Evolutionary conservation across 2,888 invertebrate genomes (phyloP).

Genomic region (Agonopterix alstromeriana): DNA sequence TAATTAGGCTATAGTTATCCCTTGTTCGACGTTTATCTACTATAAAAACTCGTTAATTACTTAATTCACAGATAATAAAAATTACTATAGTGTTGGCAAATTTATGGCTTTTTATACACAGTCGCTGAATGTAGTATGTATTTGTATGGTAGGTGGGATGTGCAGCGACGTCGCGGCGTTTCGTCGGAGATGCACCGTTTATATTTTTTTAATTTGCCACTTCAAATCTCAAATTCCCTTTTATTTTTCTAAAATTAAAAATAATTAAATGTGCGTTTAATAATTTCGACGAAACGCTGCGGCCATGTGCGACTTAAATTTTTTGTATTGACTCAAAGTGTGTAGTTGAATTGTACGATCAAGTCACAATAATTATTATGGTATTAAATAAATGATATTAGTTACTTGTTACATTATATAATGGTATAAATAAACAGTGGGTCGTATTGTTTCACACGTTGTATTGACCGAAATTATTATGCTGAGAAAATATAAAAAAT

Average conservation of each 20-base stretch:
- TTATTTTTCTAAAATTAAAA: conserved; percentile 4
- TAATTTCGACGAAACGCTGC: conserved; percentile 39
- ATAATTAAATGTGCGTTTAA: conserved; percentile 6
- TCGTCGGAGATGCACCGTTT: conserved; percentile 21
- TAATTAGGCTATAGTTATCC: conserved; percentile 7
- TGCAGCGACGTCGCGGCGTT: conserved; percentile 47
- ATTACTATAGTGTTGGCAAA: conserved; percentile 49
- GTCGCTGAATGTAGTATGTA: conserved; percentile 61
- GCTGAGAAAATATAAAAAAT: conserved; percentile 57
- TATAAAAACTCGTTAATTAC: conserved; percentile 24
- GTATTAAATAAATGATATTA: conserved; percentile 59
- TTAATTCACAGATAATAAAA: conserved; percentile 35
- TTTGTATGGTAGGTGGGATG: conserved; percentile 56
- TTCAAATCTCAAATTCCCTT: conserved; percentile 12
- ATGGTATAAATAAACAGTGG: conserved; percentile 55
- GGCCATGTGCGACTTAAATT: conserved; percentile 35
- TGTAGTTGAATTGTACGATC: conserved; percentile 51
- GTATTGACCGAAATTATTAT: conserved; percentile 68
- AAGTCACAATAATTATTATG: conserved; percentile 61
- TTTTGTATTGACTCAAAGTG: conserved; percentile 63
- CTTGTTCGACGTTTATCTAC: conserved; percentile 7
- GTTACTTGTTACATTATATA: conserved; percentile 69
- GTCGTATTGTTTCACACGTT: conserved; percentile 69
- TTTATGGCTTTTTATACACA: conserved; percentile 61
- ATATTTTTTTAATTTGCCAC: conserved; percentile 8